A percentile compares a stretch with the other conserved stretches of the same genome.
These are phyloP conservation scores for Lymantria monacha DNA, from an alignment of 2,888 invertebrate species.

Conservation along the genomic window DNA sequence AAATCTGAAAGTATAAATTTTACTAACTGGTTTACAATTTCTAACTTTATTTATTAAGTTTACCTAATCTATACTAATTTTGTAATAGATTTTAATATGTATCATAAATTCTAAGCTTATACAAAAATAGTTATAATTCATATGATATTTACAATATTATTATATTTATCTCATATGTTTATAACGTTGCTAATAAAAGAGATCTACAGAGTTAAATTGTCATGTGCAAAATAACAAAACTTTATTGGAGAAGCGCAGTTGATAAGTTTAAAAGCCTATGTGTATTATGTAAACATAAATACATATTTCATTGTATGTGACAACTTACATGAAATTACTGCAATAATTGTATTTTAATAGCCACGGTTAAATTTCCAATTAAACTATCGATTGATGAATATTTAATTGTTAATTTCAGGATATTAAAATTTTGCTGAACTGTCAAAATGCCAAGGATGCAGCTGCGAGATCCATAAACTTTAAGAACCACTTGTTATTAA, in stretches of 20 bases:
- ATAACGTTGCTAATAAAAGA: too few relatives aligned
- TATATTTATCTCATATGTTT: too few relatives aligned
- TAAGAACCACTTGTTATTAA: too few relatives aligned
- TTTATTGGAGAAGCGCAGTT: background rate
- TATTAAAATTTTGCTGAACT: conserved; percentile 29
- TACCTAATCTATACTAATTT: too few relatives aligned
- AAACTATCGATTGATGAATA: background rate
- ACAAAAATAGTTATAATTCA: too few relatives aligned
- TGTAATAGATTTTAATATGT: too few relatives aligned
- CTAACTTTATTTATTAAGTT: too few relatives aligned
- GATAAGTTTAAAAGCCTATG: background rate
- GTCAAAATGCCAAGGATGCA: conserved; percentile 46
- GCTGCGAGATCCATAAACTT: conserved; percentile 25
- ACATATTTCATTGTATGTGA: background rate
- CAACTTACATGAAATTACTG: background rate
- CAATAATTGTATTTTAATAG: background rate
- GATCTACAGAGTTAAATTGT: too few relatives aligned
- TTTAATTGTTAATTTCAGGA: background rate
- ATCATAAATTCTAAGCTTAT: too few relatives aligned
- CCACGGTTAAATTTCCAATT: background rate
- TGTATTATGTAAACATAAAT: conserved; percentile 55
- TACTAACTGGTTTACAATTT: too few relatives aligned
- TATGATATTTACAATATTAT: too few relatives aligned
- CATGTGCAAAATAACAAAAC: background rate
- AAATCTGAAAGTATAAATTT: too few relatives aligned